Percentiles rank a stretch among this genome's conserved stretches.
phyloP scores from a whole-genome alignment of 2,797 vertebrate genomes.

The Sternotherus odoratus region DNA sequence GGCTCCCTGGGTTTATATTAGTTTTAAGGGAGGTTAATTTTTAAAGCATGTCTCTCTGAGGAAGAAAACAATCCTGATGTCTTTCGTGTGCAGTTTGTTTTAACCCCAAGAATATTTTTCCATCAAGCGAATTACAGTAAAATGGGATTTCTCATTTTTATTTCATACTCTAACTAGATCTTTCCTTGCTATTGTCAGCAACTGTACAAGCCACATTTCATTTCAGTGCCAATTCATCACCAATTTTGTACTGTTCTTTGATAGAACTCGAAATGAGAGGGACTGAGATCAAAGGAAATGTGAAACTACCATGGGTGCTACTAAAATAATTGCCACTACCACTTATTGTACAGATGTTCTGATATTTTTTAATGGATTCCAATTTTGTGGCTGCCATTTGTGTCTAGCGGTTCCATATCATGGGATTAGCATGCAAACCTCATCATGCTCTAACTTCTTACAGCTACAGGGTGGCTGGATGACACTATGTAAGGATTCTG shows the following conservation, averaged over 20 bases:
- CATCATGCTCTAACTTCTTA: background rate
- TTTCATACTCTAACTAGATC: background rate
- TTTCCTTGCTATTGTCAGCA: background rate
- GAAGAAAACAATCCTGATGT: background rate
- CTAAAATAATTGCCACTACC: background rate
- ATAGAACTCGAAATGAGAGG: background rate
- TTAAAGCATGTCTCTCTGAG: fast-evolving
- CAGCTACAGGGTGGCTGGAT: background rate
- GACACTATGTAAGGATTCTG: background rate
- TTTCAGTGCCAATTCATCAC: fast-evolving
- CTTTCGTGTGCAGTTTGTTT: background rate
- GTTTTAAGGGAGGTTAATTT: background rate
- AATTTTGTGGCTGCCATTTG: background rate
- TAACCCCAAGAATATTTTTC: background rate
- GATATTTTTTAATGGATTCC: background rate
- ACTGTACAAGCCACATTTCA: background rate
- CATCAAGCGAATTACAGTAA: background rate
- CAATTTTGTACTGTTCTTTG: fast-evolving
- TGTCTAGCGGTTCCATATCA: background rate
- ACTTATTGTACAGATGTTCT: background rate
- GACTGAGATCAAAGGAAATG: background rate
- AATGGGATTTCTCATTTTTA: background rate
- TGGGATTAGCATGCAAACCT: background rate
- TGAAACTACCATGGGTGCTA: fast-evolving
- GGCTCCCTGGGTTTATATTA: background rate